phyloP scores from a whole-genome alignment of 1,140 invertebrate species.

The Drosophila miranda region DNA sequence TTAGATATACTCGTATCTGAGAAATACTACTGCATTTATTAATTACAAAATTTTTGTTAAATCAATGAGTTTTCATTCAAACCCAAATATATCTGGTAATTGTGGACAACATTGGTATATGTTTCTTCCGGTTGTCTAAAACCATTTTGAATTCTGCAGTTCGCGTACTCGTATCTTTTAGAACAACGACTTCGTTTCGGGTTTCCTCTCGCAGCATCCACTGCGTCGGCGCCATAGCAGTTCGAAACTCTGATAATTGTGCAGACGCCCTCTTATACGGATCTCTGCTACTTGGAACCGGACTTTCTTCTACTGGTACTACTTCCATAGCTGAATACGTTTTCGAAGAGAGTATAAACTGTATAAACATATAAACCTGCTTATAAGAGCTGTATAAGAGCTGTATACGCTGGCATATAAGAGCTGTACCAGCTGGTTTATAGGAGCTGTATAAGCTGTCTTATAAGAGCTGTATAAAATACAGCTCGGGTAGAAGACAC shows the following conservation, averaged over 20 bases:
- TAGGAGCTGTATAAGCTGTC: neutral
- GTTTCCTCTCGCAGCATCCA: slow-evolving; percentile 55
- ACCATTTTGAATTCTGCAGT: slow-evolving; percentile 38
- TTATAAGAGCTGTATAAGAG: slow-evolving; percentile 11
- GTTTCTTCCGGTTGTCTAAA: slow-evolving; percentile 52
- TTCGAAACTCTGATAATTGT: slow-evolving; percentile 52
- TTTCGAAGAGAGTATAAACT: slow-evolving; percentile 34
- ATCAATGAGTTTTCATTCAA: no score
- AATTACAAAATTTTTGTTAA: neutral
- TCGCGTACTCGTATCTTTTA: slow-evolving; percentile 50
- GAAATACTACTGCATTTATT: neutral
- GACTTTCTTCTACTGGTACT: slow-evolving; percentile 4
- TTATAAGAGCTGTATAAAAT: slow-evolving; percentile 1
- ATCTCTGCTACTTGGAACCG: slow-evolving; percentile 14
- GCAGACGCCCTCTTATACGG: slow-evolving; percentile 57
- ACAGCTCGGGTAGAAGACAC: neutral
- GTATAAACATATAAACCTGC: neutral
- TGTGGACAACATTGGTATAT: neutral
- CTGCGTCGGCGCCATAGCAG: slow-evolving; percentile 38
- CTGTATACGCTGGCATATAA: slow-evolving; percentile 1
- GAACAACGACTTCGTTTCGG: slow-evolving; percentile 56
- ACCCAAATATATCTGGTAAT: no score
- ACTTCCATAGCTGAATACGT: slow-evolving; percentile 50
- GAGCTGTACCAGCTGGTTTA: neutral
- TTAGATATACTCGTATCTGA: neutral